Evolutionary conservation across 53 echinoderm and acorn worm genomes (phyloP).

Genomic region (Paracentrotus lividus): DNA sequence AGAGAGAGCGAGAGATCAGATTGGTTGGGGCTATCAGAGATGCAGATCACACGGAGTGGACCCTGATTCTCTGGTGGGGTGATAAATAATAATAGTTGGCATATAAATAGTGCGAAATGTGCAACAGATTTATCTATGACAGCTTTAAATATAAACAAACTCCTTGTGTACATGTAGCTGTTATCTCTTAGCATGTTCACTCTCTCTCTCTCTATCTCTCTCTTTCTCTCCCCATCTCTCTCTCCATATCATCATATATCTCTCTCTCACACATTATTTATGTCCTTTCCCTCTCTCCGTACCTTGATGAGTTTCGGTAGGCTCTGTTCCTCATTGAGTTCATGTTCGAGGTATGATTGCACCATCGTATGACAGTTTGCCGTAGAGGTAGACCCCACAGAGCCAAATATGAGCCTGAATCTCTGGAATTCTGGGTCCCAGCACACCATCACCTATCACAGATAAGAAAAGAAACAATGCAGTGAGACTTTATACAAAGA

Average conservation of each 20-base stretch:
- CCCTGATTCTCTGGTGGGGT: too few species aligned
- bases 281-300: background rate
- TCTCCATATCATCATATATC: background rate
- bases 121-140: too few species aligned
- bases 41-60: too few species aligned
- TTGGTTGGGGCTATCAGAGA: too few species aligned
- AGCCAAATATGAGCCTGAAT: conserved; percentile 82
- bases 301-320: conserved; percentile 87
- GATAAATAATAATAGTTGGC: too few species aligned
- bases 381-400: conserved; percentile 74
- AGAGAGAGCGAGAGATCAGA: too few species aligned
- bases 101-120: too few species aligned
- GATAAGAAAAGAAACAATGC: background rate
- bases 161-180: too few species aligned
- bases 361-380: conserved; percentile 91
- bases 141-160: too few species aligned
- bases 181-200: too few species aligned
- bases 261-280: too few species aligned
- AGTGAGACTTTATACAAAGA: too few species aligned
- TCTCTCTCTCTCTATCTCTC: background rate
- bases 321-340: conserved; percentile 86
- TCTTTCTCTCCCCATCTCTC: background rate
- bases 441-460: conserved; percentile 80
- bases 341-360: conserved; percentile 82
- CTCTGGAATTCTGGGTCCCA: conserved; percentile 77